Evolutionary conservation across 2,888 invertebrate species (phyloP).

Genomic region (Dasysyrphus tricinctus): DNA sequence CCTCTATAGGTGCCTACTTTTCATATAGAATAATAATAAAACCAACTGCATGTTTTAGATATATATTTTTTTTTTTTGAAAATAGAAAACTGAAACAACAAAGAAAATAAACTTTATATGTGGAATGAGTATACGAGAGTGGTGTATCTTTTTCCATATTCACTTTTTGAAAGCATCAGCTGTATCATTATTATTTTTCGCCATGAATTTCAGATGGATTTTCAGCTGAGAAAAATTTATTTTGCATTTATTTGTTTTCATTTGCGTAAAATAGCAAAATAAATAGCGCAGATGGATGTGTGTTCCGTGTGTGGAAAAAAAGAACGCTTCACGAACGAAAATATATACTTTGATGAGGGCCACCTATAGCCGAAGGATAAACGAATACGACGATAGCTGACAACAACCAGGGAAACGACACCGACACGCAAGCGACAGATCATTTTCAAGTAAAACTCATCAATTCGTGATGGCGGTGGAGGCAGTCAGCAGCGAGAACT

Average conservation of each 20-base stretch:
- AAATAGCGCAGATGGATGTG: constrained; percentile 63
- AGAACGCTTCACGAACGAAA: constrained; percentile 46
- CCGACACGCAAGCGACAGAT: constrained; percentile 54
- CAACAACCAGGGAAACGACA: not conserved
- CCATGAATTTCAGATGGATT: constrained; percentile 59
- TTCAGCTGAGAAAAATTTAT: constrained; percentile 20
- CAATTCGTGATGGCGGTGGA: constrained; percentile 4
- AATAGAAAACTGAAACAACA: constrained; percentile 16
- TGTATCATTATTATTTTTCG: constrained; percentile 14
- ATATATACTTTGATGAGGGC: constrained; percentile 63
- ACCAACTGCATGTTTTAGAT: not conserved
- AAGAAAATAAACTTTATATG: not conserved
- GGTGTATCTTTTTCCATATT: constrained; percentile 21
- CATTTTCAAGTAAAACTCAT: constrained; percentile 56
- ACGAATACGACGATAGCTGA: not conserved
- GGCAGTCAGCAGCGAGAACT: not conserved
- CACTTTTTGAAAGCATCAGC: constrained; percentile 11
- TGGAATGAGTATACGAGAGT: not conserved
- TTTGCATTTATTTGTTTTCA: constrained; percentile 26
- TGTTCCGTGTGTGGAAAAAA: constrained; percentile 55
- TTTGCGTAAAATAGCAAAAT: constrained; percentile 62
- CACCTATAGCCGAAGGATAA: constrained; percentile 39
- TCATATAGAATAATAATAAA: not conserved
- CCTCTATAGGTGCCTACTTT: not conserved
- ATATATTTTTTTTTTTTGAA: not conserved